Percentiles rank a stretch among this genome's conserved stretches.
These are phyloP conservation scores for Chionodraco myersi DNA, from an alignment of 2,113 vertebrate species.

Conservation along the genomic window DNA sequence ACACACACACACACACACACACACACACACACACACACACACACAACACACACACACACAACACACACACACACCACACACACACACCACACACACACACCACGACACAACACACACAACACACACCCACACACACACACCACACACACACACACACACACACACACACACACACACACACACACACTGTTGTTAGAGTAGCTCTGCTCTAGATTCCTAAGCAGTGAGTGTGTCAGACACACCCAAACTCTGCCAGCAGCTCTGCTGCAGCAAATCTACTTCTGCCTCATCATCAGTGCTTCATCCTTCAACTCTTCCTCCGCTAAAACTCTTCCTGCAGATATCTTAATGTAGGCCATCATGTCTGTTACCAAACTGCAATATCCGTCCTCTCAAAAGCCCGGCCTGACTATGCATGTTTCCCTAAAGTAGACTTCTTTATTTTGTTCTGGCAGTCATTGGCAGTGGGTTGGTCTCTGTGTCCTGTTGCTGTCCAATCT, in stretches of 20 bases:
- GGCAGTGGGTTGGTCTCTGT: slow-evolving; percentile 47
- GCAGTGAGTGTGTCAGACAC: slow-evolving; percentile 80
- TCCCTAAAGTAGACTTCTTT: slow-evolving; percentile 47
- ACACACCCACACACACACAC: too few relatives aligned
- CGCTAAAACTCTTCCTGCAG: neutral
- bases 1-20: too few relatives aligned
- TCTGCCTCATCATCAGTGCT: neutral
- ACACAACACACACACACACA: too few relatives aligned
- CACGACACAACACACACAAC: too few relatives aligned
- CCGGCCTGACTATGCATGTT: slow-evolving; percentile 29
- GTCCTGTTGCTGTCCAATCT: slow-evolving; percentile 63
- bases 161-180: too few relatives aligned
- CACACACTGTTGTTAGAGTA: slow-evolving; percentile 38
- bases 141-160: too few relatives aligned
- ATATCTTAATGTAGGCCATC: neutral
- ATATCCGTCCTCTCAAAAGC: neutral
- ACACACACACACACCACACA: too few relatives aligned
- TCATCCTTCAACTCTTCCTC: neutral
- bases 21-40: too few relatives aligned
- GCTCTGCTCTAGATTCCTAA: slow-evolving; percentile 79
- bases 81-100: neutral
- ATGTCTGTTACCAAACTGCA: slow-evolving; percentile 13
- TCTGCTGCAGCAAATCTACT: slow-evolving; percentile 25
- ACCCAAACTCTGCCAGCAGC: slow-evolving; percentile 67
- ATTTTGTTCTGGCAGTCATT: slow-evolving; percentile 62